Evolutionary conservation across 2,797 vertebrate genomes (phyloP), one percentile per base, ranked within the genome.

Genomic region (Leucoraja ocellata): DNA sequence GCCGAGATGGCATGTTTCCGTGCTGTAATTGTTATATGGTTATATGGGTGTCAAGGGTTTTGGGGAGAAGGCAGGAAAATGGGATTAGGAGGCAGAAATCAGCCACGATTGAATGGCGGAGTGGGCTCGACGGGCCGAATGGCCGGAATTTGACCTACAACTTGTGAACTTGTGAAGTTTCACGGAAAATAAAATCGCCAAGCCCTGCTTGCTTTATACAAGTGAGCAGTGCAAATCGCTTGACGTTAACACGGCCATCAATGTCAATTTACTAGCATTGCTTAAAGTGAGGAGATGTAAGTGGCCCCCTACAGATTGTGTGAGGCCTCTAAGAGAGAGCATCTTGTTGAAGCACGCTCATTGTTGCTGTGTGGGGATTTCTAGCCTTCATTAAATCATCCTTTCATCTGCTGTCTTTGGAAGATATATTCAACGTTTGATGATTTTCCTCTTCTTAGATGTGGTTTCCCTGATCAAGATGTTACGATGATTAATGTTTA

Each of bases 381-480:
- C 54, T 61, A 4, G 61, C 28, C 16, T 68, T 68, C 61, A 88
- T n/a, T 36, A 63, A 88, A 88, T 68, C 28, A 21, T 16, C n/a
- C 61, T 88, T 88, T 88, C n/a, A 88, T 88, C 84, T 88, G 14
- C 58, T 86, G 61, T n/a, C 83, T 65, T 88, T 65, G n/a, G 61
- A 88, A 32, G 32, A 32, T 32, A 32, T 32, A 32, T 32, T 32
- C 32, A 32, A 68, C 36, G 2, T 36, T 54, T 65, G n/a, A 88
- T 18, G 32, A 14, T 68, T 36, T 68, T 88, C 63, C n/a, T 88
- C 61, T 65, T 88, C 32, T 63, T 68, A 18, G 63, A 68, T 88
- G 84, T 88, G 61, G 84, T 88, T 88, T 88, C 63, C 84, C 28
- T 86, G 54, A 84, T n/a, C 83, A 68, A 68, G 14, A 88, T 68